These are phyloP conservation scores for Microplitis manilae DNA, from an alignment of 2,888 invertebrate genomes.

Conservation along the genomic window DNA sequence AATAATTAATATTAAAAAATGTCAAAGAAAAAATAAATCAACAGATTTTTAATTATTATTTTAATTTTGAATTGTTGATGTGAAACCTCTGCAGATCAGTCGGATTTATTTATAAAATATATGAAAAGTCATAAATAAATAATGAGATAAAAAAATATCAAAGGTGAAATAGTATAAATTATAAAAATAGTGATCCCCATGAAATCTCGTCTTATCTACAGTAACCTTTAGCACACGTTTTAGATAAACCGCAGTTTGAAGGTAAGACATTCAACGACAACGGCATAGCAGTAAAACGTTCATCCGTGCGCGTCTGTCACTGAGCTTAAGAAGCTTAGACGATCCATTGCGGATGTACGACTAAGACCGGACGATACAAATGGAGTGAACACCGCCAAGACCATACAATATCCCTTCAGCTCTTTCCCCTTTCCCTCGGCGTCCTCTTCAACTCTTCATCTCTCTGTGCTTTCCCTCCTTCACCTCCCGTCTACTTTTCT, in stretches of 20 bases:
- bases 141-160: not conserved
- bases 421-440: not conserved
- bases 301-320: slow-evolving; percentile 27
- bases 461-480: not conserved
- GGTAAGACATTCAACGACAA: slow-evolving; percentile 8
- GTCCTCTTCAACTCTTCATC: not conserved
- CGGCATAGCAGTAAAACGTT: slow-evolving; percentile 13
- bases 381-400: slow-evolving; percentile 16
- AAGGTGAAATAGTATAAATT: not conserved
- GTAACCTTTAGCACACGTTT: slow-evolving; percentile 10
- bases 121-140: not conserved
- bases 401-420: not conserved
- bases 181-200: not conserved
- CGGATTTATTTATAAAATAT: not conserved
- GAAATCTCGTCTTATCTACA: not conserved
- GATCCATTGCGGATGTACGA: slow-evolving; percentile 2
- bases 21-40: too few relatives aligned
- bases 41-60: too few relatives aligned
- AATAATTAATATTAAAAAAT: too few relatives aligned
- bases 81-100: too few relatives aligned
- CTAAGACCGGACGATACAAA: slow-evolving; percentile 24
- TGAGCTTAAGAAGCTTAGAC: slow-evolving; percentile 26
- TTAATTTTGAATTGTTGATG: too few relatives aligned
- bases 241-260: slow-evolving; percentile 17
- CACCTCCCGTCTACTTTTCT: not conserved